A percentile compares a stretch with the other conserved stretches of the same genome.
These are phyloP conservation scores for Chelidonichthys spinosus DNA, from an alignment of 2,797 vertebrate species.

Conservation along the genomic window DNA sequence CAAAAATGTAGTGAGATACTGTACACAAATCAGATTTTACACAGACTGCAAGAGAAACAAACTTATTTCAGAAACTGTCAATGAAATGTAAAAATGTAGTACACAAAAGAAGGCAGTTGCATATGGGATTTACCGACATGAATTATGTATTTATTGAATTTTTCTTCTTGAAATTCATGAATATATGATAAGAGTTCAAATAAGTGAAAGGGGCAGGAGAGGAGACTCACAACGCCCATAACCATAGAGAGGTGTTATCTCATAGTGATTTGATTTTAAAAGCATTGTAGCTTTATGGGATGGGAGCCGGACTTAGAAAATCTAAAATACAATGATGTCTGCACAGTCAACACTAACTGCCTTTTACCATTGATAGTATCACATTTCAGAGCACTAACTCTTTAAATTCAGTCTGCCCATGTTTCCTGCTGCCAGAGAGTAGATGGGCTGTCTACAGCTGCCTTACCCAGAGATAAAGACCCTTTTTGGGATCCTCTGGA, in stretches of 20 bases:
- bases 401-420: background rate
- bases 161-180: background rate
- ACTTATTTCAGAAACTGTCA: background rate
- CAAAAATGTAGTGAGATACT: background rate
- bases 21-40: background rate
- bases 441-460: constrained; percentile 61
- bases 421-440: constrained; percentile 45
- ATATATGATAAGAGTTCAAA: background rate
- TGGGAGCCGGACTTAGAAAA: background rate
- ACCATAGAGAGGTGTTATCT: background rate
- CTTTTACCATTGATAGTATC: background rate
- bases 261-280: background rate
- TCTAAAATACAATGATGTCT: background rate
- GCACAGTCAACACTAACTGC: background rate
- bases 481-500: constrained; percentile 93
- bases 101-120: background rate
- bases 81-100: background rate
- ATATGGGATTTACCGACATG: background rate
- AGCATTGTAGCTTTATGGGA: background rate
- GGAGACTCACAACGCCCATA: background rate
- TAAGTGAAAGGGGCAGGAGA: background rate
- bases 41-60: background rate
- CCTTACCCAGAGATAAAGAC: constrained; percentile 83
- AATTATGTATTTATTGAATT: background rate
- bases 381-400: background rate